Evolutionary conservation across 1,140 invertebrate species (phyloP).

Genomic region (Camponotus floridanus): DNA sequence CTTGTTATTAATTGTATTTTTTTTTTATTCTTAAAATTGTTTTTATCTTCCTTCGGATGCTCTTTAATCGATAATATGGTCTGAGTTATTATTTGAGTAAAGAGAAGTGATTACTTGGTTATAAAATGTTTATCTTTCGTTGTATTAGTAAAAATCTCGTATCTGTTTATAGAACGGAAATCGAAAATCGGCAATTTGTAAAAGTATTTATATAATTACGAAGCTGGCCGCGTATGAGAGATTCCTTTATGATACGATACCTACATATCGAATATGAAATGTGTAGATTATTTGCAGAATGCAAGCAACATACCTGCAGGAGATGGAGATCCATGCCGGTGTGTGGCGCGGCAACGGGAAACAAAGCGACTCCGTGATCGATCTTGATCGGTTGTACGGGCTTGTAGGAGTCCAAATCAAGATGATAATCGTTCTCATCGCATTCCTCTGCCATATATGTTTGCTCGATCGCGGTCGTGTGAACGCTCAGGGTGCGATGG

Average conservation of each 20-base stretch:
- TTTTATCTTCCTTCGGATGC: not conserved
- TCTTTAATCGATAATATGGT: no score
- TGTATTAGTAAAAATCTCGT: not conserved
- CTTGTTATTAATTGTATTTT: not conserved
- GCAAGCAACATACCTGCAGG: slow-evolving; percentile 88
- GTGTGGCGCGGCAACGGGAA: slow-evolving; percentile 89
- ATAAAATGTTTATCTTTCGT: not conserved
- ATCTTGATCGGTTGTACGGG: slow-evolving; percentile 94
- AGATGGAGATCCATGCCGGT: slow-evolving; percentile 92
- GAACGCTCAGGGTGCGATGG: slow-evolving; percentile 85
- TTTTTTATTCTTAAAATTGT: not conserved
- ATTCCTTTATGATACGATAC: slow-evolving; percentile 3
- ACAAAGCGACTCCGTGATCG: slow-evolving; percentile 95
- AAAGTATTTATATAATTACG: not conserved
- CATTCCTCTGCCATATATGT: slow-evolving; percentile 87
- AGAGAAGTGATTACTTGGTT: not conserved
- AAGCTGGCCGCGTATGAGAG: not conserved
- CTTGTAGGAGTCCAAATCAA: slow-evolving; percentile 92
- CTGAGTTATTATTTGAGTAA: not conserved
- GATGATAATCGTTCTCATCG: slow-evolving; percentile 89
- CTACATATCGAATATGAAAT: not conserved
- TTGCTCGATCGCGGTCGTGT: slow-evolving; percentile 87
- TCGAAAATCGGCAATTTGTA: no score
- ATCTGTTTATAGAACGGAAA: not conserved
- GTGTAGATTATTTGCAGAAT: slow-evolving; percentile 4